Conservation (phyloP, 2,113 vertebrate genomes). For the Edolisoma coerulescens region DNA sequence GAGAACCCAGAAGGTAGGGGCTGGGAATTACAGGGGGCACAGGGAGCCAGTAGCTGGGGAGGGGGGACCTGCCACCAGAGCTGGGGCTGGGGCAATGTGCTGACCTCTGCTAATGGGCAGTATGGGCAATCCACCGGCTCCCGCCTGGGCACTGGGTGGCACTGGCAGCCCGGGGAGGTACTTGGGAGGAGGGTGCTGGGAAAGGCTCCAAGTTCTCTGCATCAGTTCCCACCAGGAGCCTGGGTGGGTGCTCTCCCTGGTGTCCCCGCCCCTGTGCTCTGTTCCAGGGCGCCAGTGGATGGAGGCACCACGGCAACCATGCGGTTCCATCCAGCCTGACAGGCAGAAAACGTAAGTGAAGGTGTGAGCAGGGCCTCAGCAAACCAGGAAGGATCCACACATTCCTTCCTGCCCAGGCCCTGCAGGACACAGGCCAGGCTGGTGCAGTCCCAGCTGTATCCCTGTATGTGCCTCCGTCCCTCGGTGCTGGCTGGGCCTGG, state of each 20-base stretch:
- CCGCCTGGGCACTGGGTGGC: background rate
- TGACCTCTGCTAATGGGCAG: background rate
- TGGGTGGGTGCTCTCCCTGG: accelerated
- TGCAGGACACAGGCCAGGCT: background rate
- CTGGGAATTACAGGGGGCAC: background rate
- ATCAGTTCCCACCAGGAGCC: background rate
- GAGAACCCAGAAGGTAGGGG: background rate
- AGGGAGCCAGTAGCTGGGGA: background rate
- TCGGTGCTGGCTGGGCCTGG: background rate
- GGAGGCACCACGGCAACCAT: background rate
- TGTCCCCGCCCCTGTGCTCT: background rate
- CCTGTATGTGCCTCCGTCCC: background rate
- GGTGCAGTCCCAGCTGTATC: accelerated
- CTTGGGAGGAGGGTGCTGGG: background rate
- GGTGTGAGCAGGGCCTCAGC: background rate
- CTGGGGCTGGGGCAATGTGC: background rate
- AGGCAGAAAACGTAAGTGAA: background rate
- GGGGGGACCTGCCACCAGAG: background rate
- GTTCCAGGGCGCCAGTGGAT: background rate
- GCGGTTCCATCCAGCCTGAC: background rate
- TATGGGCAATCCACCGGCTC: accelerated
- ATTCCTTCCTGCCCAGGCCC: background rate
- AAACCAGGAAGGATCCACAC: accelerated
- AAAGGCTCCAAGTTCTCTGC: background rate
- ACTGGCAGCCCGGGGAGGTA: background rate